phyloP scores from a whole-genome alignment of 2,113 vertebrate genomes.

The Rhineura floridana region DNA sequence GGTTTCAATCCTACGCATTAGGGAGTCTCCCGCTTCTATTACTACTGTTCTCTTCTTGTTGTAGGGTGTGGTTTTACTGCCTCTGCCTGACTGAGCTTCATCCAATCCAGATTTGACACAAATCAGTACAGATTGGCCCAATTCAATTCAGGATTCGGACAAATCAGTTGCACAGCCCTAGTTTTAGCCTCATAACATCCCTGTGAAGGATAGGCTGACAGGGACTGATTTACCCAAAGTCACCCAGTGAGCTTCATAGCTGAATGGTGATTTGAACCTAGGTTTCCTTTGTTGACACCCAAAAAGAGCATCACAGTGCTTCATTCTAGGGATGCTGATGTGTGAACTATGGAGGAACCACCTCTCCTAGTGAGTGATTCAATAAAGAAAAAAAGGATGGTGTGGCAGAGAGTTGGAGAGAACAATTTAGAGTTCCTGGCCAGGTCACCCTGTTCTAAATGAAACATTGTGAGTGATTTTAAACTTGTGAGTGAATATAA shows the following conservation, averaged over 20 bases:
- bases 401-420: background rate
- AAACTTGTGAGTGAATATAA: no score
- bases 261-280: background rate
- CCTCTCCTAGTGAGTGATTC: background rate
- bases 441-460: conserved; percentile 5
- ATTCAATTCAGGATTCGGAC: no score
- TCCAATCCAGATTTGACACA: no score
- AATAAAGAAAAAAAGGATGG: background rate
- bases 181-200: background rate
- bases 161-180: no score
- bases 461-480: background rate
- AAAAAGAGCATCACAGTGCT: background rate
- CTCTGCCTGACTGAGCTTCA: no score
- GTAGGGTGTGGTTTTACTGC: no score
- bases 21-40: no score
- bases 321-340: background rate
- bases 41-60: no score
- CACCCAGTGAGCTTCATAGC: background rate
- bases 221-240: background rate
- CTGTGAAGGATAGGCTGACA: background rate
- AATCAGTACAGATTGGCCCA: no score
- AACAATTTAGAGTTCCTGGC: conserved; percentile 2
- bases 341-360: background rate
- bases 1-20: no score
- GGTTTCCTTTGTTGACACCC: background rate